Evolutionary conservation across 2,113 vertebrate genomes (phyloP).

Genomic region (Scomber scombrus): DNA sequence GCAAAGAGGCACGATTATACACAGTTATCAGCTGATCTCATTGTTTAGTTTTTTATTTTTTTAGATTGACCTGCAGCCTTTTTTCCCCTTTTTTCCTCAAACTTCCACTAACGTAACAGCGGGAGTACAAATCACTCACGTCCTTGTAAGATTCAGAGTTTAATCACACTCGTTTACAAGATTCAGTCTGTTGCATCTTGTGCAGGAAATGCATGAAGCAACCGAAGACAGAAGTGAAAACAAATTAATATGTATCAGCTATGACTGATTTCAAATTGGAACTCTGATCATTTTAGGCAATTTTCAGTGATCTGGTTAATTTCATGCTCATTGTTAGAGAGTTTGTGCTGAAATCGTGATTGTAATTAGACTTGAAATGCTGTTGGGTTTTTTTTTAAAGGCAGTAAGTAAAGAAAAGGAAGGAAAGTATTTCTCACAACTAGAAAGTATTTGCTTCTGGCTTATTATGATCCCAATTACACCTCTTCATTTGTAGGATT

Average conservation of each 20-base stretch:
- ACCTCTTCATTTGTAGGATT: constrained; percentile 1
- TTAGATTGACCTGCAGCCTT: too few species aligned
- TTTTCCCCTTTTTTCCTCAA: too few species aligned
- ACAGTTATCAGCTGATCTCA: constrained; percentile 8
- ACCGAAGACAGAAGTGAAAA: neutral
- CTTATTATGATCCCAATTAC: neutral
- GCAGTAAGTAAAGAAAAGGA: neutral
- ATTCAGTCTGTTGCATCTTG: neutral
- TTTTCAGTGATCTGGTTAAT: constrained; percentile 4
- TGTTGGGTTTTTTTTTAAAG: neutral
- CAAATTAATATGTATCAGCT: neutral
- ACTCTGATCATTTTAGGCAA: neutral
- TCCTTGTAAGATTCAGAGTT: neutral
- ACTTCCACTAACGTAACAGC: neutral
- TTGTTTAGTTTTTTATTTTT: neutral
- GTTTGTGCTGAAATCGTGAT: constrained; percentile 5
- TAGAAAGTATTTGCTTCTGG: neutral
- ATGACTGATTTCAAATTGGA: neutral
- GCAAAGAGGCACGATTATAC: too few species aligned
- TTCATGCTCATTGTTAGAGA: constrained; percentile 26
- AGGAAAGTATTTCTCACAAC: neutral
- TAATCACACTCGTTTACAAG: neutral
- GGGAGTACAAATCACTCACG: neutral
- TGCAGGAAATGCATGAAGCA: neutral
- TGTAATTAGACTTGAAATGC: neutral